These are phyloP conservation scores for Drosophila nikananu DNA, from an alignment of 1,140 invertebrate species.

Conservation along the genomic window DNA sequence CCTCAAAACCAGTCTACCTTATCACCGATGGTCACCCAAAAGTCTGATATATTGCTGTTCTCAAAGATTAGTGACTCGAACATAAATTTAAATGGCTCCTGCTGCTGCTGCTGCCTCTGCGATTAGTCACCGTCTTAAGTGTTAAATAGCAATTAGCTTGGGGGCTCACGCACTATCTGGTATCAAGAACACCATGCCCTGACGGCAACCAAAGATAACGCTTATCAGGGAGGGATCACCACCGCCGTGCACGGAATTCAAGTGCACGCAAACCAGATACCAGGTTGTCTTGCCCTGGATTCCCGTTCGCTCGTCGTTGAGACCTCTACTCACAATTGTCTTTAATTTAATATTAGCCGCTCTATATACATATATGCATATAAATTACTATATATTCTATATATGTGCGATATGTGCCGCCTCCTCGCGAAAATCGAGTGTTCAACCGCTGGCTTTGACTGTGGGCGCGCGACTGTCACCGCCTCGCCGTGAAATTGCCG, in stretches of 20 bases:
- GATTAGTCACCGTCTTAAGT: slow-evolving; percentile 3
- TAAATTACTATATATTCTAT: slow-evolving; percentile 42
- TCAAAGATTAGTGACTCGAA: background rate
- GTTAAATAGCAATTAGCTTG: slow-evolving; percentile 16
- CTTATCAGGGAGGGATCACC: slow-evolving; percentile 33
- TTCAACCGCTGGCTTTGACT: slow-evolving; percentile 67
- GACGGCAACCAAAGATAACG: slow-evolving; percentile 27
- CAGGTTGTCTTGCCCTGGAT: slow-evolving; percentile 31
- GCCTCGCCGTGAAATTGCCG: slow-evolving; percentile 33
- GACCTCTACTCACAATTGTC: slow-evolving; percentile 79
- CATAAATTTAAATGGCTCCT: background rate
- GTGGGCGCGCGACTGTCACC: slow-evolving; percentile 71
- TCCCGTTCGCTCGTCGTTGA: slow-evolving; percentile 19
- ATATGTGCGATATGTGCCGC: slow-evolving; percentile 18
- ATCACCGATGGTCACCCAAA: background rate
- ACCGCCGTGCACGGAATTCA: slow-evolving; percentile 4
- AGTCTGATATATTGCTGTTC: background rate
- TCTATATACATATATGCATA: slow-evolving; percentile 50
- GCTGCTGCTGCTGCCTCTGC: too few relatives aligned
- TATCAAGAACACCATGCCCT: slow-evolving; percentile 21
- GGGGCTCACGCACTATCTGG: slow-evolving; percentile 20
- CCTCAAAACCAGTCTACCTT: background rate
- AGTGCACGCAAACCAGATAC: slow-evolving; percentile 36
- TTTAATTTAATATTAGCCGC: slow-evolving; percentile 74
- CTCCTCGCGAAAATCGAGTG: slow-evolving; percentile 45